Evolutionary conservation across 2,888 invertebrate species (phyloP), one percentile per base, ranked within the genome.

Genomic region (Acleris laterana): DNA sequence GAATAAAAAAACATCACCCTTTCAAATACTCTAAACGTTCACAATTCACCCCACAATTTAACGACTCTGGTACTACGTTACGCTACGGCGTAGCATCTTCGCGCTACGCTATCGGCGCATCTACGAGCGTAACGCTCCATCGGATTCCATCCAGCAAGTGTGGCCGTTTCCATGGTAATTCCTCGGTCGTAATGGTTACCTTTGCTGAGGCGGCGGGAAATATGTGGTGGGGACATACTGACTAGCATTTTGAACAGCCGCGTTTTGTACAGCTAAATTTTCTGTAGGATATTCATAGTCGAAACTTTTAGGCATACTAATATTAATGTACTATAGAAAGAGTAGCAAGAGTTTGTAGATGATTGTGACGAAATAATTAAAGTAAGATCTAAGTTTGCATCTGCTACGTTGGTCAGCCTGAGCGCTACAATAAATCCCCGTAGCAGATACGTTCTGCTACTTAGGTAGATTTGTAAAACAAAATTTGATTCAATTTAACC

Each of bases 71-170:
- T 46, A 46, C 17, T 55, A 65, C 60, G 32, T 44, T 61, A 61
- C 55, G 55, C 65, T 65, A 65, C 65, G 65, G 60, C 65, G 65
- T 65, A 65, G 65, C 60, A 20, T 50, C 50, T 57, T 51, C 60
- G 65, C 53, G 49, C 57, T 22, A 32, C 61, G 46, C 61, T 64
- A 60, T 65, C 65, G 38, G 42, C 22, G 3, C 59, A 65, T 63
- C 63, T 63, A 63, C 58, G 63, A 17, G 49, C 22, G 48, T 49
- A 58, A 58, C 66, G 61, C 58, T 59, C 56, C 42, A 46, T 56
- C 59, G 25, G 25, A 49, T 49, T 32, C 59, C 48, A 64, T 64
- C 53, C 42, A 53, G 28, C 59, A 42, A 20, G 55, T 53, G 63
- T 48, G 57, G 25, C 52, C 51, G 48, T 58, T 59, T 25, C 63